Conservation (phyloP, 2,113 vertebrate genomes). For the Anser cygnoides region DNA sequence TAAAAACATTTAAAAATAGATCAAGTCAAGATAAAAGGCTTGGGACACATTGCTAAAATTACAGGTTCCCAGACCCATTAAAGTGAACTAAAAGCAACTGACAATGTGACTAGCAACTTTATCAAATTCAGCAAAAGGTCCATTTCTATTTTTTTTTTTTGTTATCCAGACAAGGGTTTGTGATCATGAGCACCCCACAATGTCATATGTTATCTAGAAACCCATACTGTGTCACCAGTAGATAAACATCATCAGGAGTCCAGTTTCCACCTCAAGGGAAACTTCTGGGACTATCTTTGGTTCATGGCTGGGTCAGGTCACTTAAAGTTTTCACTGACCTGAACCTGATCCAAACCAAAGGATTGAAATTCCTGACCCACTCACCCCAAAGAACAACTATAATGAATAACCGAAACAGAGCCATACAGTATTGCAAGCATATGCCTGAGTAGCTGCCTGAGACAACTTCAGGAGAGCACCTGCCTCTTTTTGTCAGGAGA, state of each 20-base stretch:
- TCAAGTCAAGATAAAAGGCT: slow-evolving; percentile 58
- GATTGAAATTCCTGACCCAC: slow-evolving; percentile 63
- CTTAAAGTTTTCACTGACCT: slow-evolving; percentile 62
- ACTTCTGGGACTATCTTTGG: slow-evolving; percentile 54
- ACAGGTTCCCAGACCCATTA: slow-evolving; percentile 5
- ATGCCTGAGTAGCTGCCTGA: not conserved
- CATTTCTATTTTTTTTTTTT: not conserved
- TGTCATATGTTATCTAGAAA: slow-evolving; percentile 64
- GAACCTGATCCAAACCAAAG: slow-evolving; percentile 69
- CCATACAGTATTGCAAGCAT: not conserved
- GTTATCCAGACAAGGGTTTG: not conserved
- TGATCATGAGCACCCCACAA: not conserved
- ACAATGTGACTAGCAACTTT: slow-evolving; percentile 1
- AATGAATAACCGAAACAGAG: slow-evolving; percentile 44
- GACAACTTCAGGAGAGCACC: slow-evolving; percentile 3
- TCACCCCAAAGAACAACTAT: slow-evolving; percentile 41
- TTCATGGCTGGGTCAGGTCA: slow-evolving; percentile 72
- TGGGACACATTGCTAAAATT: slow-evolving; percentile 59
- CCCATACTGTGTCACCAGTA: slow-evolving; percentile 34
- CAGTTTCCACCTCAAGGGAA: slow-evolving; percentile 61
- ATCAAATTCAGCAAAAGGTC: slow-evolving; percentile 21
- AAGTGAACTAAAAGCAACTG: slow-evolving; percentile 44
- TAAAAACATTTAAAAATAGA: slow-evolving; percentile 63
- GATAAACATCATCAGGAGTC: slow-evolving; percentile 67
- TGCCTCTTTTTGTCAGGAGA: slow-evolving; percentile 4